Evolutionary conservation across 1,140 invertebrate genomes (phyloP).

Genomic region (Heterodera carotae): DNA sequence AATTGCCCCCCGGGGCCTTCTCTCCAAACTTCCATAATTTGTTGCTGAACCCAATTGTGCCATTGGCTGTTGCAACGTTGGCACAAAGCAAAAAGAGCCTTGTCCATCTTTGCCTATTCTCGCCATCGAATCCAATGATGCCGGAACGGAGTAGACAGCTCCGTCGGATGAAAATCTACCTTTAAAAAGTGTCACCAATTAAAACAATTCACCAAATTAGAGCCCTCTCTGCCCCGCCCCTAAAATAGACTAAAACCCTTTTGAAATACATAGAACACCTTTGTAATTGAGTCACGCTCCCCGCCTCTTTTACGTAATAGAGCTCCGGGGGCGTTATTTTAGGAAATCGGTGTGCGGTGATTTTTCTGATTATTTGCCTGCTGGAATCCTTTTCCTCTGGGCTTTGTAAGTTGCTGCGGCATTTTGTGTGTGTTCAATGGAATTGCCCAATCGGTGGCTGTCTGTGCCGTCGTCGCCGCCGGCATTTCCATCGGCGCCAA

Average conservation of each 20-base stretch:
- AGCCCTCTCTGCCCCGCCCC: too few relatives aligned
- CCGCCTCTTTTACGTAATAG: too few relatives aligned
- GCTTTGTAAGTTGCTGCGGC: background rate
- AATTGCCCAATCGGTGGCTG: background rate
- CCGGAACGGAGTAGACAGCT: background rate
- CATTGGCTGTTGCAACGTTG: background rate
- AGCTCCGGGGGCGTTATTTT: too few relatives aligned
- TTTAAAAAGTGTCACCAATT: too few relatives aligned
- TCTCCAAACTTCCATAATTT: background rate
- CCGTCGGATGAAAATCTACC: background rate
- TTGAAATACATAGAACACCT: too few relatives aligned
- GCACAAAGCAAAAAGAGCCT: background rate
- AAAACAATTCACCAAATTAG: too few relatives aligned
- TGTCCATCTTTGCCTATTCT: background rate
- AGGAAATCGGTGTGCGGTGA: too few relatives aligned
- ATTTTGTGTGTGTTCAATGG: background rate
- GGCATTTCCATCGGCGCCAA: background rate
- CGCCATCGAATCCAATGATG: background rate
- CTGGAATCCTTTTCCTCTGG: conserved; percentile 8
- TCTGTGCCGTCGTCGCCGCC: background rate
- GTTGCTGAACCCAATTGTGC: background rate
- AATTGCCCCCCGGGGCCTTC: background rate
- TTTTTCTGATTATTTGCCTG: too few relatives aligned
- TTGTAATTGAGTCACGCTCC: too few relatives aligned
- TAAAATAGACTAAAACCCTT: too few relatives aligned